Base-by-base conservation (phyloP, 2,113 vertebrate species). In the Atlantisia rogersi region DNA sequence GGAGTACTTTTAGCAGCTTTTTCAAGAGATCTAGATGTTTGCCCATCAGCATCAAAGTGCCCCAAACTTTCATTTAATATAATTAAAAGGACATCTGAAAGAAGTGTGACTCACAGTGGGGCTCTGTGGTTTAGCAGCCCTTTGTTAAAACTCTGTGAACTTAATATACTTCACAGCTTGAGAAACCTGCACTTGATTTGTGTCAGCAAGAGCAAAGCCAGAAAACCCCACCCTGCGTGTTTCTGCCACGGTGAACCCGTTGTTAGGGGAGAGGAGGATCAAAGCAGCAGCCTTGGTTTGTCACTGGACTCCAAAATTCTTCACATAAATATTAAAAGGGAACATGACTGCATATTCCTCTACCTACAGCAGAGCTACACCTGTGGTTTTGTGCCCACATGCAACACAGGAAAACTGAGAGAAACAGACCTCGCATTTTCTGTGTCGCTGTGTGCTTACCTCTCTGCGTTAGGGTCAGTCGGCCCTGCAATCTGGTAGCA, bases 61-160 rank as follows among this genome's bases (percentile, higher is more conserved):
- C 92, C 95, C 95, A 96, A 96, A 97, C 96, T 97, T 98, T 96
- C 81, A 93, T 97, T 97, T 97, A 96, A 93, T 96, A 92, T 97
- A 97, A 98, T 98, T 98, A 98, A 97, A 98, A 97, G 95, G 97
- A 96, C 97, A 97, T 97, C 94, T 97, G 97, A 97, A 98, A 97
- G 96, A 95, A 97, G 96, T 91, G 95, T 93, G 97, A 96, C 95
- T 97, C 76, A 3, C 94, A 95, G 96, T 24, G 10, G 94, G 92
- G 89, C 87, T 95, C 95, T 90, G 68, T 20, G 65, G 86, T 95
- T 97, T 94, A 85, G 92, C 97, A 96, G 93, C 90, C 95, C 91
- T 98, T 98, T 97, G 97, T 98, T 98, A 97, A 98, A 97, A 92
- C 95, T 97, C 95, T 86, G 76, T 97, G 97, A 98, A 97, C 96